A percentile compares a stretch with the other conserved stretches of the same genome.
Conservation (phyloP, 1,140 invertebrate genomes). For the Pachypsylla venusta region DNA sequence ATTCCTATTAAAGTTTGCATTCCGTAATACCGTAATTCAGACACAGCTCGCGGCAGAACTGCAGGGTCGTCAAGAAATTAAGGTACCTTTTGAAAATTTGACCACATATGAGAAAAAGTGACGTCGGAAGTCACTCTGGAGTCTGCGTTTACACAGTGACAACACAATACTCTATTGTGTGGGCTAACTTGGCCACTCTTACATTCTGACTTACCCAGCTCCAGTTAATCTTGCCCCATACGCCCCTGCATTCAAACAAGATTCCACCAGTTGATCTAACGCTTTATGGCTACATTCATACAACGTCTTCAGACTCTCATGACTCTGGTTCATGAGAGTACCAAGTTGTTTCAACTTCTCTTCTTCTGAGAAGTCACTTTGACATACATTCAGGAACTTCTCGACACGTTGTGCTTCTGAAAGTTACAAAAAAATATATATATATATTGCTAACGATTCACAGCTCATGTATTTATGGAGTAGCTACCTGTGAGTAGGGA, state of each 20-base stretch:
- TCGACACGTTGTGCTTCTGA: conserved; percentile 66
- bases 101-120: too few species aligned
- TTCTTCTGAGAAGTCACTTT: conserved; percentile 40
- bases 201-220: conserved; percentile 49
- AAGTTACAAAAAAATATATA: conserved; percentile 18
- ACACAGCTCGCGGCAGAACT: too few species aligned
- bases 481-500: too few species aligned
- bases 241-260: conserved; percentile 53
- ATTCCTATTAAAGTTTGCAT: too few species aligned
- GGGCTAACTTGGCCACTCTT: too few species aligned
- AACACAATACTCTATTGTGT: too few species aligned
- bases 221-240: conserved; percentile 84
- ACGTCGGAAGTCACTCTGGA: too few species aligned
- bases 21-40: too few species aligned
- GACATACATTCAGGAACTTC: conserved; percentile 53
- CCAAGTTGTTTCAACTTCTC: conserved; percentile 43
- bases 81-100: too few species aligned
- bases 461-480: too few species aligned
- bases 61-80: too few species aligned
- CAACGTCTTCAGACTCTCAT: conserved; percentile 62
- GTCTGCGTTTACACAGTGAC: too few species aligned
- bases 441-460: background rate
- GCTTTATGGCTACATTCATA: conserved; percentile 91
- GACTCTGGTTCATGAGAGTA: conserved; percentile 74
- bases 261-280: conserved; percentile 66